Evolutionary conservation across 2,797 vertebrate species (phyloP), one percentile per base, ranked within the genome.

Genomic region (Hippopotamyrus pictus): DNA sequence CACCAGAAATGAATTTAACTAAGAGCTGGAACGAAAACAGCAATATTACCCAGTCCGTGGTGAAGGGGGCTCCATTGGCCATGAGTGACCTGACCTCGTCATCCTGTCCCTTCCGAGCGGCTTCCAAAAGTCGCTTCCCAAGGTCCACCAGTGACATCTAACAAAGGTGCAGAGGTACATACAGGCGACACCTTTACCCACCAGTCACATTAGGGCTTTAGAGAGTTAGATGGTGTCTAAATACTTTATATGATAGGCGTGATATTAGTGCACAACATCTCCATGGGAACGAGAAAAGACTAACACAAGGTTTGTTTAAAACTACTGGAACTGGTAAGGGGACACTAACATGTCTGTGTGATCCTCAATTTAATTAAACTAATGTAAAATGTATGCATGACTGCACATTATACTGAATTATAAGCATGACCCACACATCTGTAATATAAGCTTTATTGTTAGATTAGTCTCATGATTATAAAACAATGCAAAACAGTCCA

Each of bases 131-230:
- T 90, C 97, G 96, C 96, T 98, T 99, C 91, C 98, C 97, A 76
- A 98, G 94, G 92, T 98, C 98, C 94, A 98, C 96, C 93, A 98
- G 90, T 22, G 98, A 98, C 97, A 99, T 98, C 96, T 97, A 29
- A 19, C 3, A 19, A 59, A 69, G 76, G 50, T 91, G 87, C 90
- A 41, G 91, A 90, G 57, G n/a, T 53, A 50, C 11, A 9, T 3
- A 12, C 44, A 48, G 14, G 53, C 0, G 14, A 19, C 62, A 25
- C 33, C 8, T 17, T 53, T 9, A 33, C 48, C 3, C 1, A 14
- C 22, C 82, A 84, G 44, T 84, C 46, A 29, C 48, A 51, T 25
- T 51, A 12, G 44, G 44, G 12, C 19, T 48, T 48, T 12, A 5
- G 37, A 22, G 76, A n/a, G 76, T 44, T 8, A 19, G n/a, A 84